Evolutionary conservation across 2,113 vertebrate genomes (phyloP).

Genomic region (Notarius lentiginosus): DNA sequence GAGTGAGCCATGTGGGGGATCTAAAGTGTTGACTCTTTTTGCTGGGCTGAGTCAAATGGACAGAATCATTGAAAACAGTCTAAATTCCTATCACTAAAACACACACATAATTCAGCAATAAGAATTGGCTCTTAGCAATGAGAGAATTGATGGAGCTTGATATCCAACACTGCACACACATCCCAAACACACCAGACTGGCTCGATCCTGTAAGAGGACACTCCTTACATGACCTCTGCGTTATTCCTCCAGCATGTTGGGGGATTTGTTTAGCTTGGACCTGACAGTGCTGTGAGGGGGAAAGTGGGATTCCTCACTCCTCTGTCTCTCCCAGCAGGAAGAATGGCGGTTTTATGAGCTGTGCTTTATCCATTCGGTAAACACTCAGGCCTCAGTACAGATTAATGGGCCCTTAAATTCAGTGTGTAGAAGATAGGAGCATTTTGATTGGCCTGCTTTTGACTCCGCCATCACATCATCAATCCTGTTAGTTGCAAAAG

Average conservation of each 20-base stretch:
- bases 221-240: background rate
- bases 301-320: background rate
- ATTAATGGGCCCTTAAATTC: background rate
- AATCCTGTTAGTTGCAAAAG: background rate
- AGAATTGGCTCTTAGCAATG: background rate
- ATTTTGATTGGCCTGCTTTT: slow-evolving; percentile 6
- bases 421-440: background rate
- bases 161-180: background rate
- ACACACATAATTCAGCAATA: background rate
- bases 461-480: background rate
- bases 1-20: background rate
- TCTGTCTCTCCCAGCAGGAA: background rate
- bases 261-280: background rate
- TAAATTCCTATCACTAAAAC: no score
- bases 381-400: background rate
- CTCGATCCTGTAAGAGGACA: background rate
- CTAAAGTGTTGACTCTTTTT: background rate
- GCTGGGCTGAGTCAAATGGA: background rate
- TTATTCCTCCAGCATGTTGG: background rate
- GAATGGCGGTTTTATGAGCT: background rate
- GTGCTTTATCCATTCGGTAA: background rate
- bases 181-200: background rate
- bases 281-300: background rate
- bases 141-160: background rate
- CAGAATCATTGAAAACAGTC: background rate